These are phyloP conservation scores for Drosophila auraria DNA, from an alignment of 1,140 invertebrate species.

Conservation along the genomic window DNA sequence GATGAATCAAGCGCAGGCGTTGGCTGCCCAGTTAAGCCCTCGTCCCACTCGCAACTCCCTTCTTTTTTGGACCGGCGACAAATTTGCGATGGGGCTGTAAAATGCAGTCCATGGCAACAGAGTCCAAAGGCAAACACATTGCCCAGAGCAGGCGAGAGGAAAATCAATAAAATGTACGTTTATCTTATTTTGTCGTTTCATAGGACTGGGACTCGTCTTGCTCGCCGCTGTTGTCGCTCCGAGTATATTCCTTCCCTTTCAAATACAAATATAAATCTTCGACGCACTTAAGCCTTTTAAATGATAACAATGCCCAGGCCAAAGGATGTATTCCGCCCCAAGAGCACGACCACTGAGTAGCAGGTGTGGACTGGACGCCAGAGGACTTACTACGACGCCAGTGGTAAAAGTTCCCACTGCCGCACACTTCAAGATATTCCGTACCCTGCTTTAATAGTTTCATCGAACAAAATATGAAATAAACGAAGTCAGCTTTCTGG, in stretches of 20 bases:
- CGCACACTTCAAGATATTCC: slow-evolving; percentile 19
- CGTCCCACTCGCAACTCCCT: slow-evolving; percentile 10
- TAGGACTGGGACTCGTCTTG: slow-evolving; percentile 38
- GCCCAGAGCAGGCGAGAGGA: slow-evolving; percentile 50
- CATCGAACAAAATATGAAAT: slow-evolving; percentile 36
- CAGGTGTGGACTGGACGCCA: slow-evolving; percentile 61
- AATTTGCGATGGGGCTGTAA: slow-evolving; percentile 44
- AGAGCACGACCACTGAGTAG: slow-evolving; percentile 46
- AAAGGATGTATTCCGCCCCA: slow-evolving; percentile 34
- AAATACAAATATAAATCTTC: slow-evolving; percentile 81
- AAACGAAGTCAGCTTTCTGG: slow-evolving; percentile 26
- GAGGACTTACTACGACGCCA: slow-evolving; percentile 36
- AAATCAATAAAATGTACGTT: slow-evolving; percentile 80
- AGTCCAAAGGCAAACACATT: slow-evolving; percentile 40
- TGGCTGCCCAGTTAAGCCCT: slow-evolving; percentile 53
- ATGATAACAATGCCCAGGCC: slow-evolving; percentile 72
- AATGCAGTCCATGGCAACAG: slow-evolving; percentile 63
- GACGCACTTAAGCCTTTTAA: slow-evolving; percentile 79
- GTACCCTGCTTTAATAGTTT: slow-evolving; percentile 46
- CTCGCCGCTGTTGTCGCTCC: slow-evolving; percentile 5
- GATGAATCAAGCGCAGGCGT: slow-evolving; percentile 70
- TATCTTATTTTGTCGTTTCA: slow-evolving; percentile 62
- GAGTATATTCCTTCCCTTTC: slow-evolving; percentile 30
- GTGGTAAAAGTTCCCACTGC: not conserved
- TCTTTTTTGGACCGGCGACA: slow-evolving; percentile 58